These are phyloP conservation scores for Actinopyga echinites DNA, from an alignment of 53 echinoderm and acorn worm species.

Conservation along the genomic window DNA sequence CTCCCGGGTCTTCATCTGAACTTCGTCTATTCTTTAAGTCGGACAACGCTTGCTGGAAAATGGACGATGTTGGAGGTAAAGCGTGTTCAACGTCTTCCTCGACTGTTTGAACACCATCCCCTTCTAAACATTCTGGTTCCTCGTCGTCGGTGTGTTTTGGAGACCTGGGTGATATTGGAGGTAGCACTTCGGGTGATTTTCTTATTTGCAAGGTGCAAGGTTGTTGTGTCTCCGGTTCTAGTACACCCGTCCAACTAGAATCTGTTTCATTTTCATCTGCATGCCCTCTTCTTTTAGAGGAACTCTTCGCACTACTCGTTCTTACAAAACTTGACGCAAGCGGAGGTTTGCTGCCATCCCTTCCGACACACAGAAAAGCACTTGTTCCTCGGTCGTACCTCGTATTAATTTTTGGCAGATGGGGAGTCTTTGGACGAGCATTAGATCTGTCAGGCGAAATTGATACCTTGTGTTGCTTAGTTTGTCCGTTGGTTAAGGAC, in stretches of 20 bases:
- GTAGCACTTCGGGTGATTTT: neutral
- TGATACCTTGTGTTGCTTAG: no score
- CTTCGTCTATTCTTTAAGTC: constrained; percentile 26
- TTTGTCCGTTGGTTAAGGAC: no score
- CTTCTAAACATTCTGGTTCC: neutral
- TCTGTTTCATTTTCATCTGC: neutral
- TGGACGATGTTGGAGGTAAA: constrained; percentile 30
- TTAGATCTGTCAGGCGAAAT: no score
- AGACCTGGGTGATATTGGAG: neutral
- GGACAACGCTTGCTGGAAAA: constrained; percentile 39
- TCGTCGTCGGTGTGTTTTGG: neutral
- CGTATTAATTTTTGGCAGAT: no score
- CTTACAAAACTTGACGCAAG: neutral
- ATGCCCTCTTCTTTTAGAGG: neutral
- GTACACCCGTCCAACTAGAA: neutral
- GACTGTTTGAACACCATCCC: neutral
- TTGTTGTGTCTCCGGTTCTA: neutral
- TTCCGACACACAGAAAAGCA: constrained; percentile 6
- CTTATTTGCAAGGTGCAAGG: neutral
- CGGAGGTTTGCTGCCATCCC: neutral
- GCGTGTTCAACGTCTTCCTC: neutral
- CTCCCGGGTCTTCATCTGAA: constrained; percentile 33
- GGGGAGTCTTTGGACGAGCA: no score
- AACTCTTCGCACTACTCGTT: no score
- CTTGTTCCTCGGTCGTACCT: neutral